Conservation (phyloP, 2,888 invertebrate species). For the Andrena praecox region DNA sequence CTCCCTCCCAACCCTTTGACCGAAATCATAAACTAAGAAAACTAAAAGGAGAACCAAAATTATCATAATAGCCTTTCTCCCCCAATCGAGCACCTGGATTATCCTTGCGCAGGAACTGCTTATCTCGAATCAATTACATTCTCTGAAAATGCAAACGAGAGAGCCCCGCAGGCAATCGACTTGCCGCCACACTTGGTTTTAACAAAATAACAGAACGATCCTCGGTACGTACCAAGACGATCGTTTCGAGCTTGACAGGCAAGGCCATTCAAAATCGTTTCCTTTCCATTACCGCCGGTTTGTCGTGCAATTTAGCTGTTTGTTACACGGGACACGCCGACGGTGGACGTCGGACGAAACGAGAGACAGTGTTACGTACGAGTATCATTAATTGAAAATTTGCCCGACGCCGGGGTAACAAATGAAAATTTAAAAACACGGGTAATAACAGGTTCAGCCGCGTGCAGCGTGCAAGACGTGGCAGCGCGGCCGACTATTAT, state of each 20-base stretch:
- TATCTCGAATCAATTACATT: no score
- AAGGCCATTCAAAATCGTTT: conserved; percentile 2
- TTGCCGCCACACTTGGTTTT: background rate
- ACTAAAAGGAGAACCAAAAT: no score
- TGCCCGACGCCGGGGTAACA: background rate
- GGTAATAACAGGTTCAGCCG: conserved; percentile 28
- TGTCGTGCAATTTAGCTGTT: conserved; percentile 1
- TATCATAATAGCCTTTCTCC: no score
- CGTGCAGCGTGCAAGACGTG: background rate
- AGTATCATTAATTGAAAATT: conserved; percentile 44
- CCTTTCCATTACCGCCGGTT: background rate
- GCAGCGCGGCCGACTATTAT: conserved; percentile 33
- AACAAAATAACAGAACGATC: background rate
- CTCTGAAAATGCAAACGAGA: no score
- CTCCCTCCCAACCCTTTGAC: no score
- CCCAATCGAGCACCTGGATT: no score
- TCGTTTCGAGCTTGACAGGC: background rate
- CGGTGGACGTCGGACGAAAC: background rate
- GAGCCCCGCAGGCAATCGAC: no score
- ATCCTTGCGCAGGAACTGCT: no score
- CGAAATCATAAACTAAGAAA: no score
- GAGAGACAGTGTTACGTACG: background rate
- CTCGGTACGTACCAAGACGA: background rate
- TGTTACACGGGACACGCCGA: background rate
- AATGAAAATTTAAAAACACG: conserved; percentile 26